Percentiles rank a stretch among this genome's conserved stretches.
Conservation (phyloP, 2,888 invertebrate genomes). For the Syrista parreyssii region DNA sequence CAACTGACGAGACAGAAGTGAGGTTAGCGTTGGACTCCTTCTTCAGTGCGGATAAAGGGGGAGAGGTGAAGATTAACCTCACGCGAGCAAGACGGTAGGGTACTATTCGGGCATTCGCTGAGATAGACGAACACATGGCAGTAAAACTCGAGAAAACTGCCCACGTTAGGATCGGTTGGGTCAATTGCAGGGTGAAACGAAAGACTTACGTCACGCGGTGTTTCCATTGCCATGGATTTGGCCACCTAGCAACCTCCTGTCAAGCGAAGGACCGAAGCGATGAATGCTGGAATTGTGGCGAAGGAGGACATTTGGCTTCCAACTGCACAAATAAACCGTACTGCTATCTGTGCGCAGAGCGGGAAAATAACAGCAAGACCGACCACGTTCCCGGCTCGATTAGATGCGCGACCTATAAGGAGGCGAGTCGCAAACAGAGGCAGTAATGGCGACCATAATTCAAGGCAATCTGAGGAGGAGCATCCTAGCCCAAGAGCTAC, state of each 20-base stretch:
- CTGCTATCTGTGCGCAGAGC: conserved; percentile 22
- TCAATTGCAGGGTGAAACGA: conserved; percentile 7
- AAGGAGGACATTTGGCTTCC: conserved; percentile 16
- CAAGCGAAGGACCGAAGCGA: conserved; percentile 12
- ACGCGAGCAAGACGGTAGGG: too few species aligned
- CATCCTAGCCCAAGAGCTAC: conserved; percentile 21
- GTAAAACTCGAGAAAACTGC: too few species aligned
- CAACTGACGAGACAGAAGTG: too few species aligned
- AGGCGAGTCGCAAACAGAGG: neutral
- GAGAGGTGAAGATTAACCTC: too few species aligned
- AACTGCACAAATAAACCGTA: conserved; percentile 9
- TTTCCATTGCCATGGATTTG: conserved; percentile 16
- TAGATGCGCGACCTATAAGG: conserved; percentile 5
- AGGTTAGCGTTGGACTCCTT: too few species aligned
- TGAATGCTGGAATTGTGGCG: conserved; percentile 21
- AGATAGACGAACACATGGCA: too few species aligned
- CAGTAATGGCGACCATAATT: conserved; percentile 13
- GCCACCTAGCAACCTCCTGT: conserved; percentile 3
- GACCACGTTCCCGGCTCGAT: conserved; percentile 6
- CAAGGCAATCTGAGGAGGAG: conserved; percentile 30
- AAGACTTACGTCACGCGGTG: neutral
- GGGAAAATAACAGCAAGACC: neutral
- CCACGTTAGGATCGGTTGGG: conserved; percentile 9
- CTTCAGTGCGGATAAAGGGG: too few species aligned
- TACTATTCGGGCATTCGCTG: too few species aligned